Evolutionary conservation across 2,797 vertebrate species (phyloP).

Genomic region (Girardinus metallicus): DNA sequence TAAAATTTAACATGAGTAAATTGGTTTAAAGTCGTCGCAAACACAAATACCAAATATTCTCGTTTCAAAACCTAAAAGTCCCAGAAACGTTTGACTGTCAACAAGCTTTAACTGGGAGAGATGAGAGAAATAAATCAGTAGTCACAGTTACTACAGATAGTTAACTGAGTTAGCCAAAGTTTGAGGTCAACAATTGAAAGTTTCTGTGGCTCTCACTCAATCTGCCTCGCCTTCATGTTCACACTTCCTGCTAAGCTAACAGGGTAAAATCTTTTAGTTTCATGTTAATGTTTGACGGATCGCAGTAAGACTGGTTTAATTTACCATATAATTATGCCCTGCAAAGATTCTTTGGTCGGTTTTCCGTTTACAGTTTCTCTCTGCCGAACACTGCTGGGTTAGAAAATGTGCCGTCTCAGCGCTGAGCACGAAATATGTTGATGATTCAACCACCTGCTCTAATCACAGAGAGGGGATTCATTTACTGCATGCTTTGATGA

Average conservation of each 20-base stretch:
- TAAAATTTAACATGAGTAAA: neutral
- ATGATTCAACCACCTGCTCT: slow-evolving; percentile 61
- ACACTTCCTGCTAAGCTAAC: slow-evolving; percentile 4
- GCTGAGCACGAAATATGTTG: slow-evolving; percentile 33
- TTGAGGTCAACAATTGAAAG: neutral
- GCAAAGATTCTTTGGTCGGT: neutral
- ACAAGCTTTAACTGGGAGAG: neutral
- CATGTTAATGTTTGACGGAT: neutral
- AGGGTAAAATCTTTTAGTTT: slow-evolving; percentile 3
- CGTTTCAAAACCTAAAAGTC: neutral
- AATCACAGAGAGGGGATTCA: slow-evolving; percentile 52
- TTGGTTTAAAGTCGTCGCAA: neutral
- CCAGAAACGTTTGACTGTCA: neutral
- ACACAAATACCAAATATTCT: neutral
- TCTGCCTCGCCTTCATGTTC: neutral
- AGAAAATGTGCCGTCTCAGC: slow-evolving; percentile 54
- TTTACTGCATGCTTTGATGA: slow-evolving; percentile 63
- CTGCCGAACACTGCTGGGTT: slow-evolving; percentile 1
- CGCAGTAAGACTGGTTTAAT: neutral
- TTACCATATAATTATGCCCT: neutral
- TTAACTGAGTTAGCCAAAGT: neutral
- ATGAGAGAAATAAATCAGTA: neutral
- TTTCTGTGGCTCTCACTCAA: neutral
- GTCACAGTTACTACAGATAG: neutral
- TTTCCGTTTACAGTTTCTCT: neutral